Evolutionary conservation across 1,140 invertebrate species (phyloP), one percentile per base, ranked within the genome.

Genomic region (Tigriopus japonicus): DNA sequence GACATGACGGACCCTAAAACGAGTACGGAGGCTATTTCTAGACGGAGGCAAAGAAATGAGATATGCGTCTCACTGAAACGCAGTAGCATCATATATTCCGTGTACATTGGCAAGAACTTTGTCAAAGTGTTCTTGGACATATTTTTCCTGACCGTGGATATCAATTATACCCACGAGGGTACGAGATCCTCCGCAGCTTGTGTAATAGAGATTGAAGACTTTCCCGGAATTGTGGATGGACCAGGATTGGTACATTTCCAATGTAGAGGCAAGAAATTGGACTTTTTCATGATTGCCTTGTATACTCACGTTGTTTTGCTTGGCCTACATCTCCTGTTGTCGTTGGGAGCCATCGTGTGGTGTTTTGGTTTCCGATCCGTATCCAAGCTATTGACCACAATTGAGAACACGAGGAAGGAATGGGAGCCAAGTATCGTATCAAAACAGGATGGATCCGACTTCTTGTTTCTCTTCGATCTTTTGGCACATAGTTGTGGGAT

Each of bases 401-500:
- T 58, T n/a, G 43, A 59, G 10, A 51, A n/a, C n/a, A 19, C 17
- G 17, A 14, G 17, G 49, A 40, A 45, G 42, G 43, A 21, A 52
- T 23, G 28, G 21, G 15, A 15, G 53, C 15, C 23, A 6, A 24
- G 14, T 15, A 6, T 23, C 10, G 13, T 59, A 15, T 14, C 15
- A 2, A 24, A 60, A 21, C 13, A 15, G 13, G 12, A 14, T 14
- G 59, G 59, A 19, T 21, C 54, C 2, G 59, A 60, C 19, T 60
- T 60, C 24, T 53, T 60, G 49, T 60, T 60, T 45, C 43, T 60
- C n/a, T 60, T 60, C 17, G 59, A 60, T 52, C 59, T 60, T 40
- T 42, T 60, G 15, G 13, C 59, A 15, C 59, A 60, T 40, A 15
- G 42, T 14, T 60, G 28, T 21, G 59, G 59, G 12, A 55, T 60